phyloP scores from a whole-genome alignment of 1,140 invertebrate species.

The Holotrichia oblita region DNA sequence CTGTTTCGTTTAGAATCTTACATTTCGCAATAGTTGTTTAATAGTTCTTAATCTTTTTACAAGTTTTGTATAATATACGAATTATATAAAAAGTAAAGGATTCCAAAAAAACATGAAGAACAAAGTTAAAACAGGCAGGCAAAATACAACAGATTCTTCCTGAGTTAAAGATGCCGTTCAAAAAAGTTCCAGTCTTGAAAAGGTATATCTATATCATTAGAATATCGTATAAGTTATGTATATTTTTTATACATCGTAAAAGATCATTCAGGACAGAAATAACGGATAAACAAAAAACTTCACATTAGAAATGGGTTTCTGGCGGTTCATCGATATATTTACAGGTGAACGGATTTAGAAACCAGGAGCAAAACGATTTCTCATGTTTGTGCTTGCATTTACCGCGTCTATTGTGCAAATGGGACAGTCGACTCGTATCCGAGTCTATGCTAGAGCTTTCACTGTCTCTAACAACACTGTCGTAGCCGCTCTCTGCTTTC shows the following conservation, averaged over 20 bases:
- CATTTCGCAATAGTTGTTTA: slow-evolving; percentile 1
- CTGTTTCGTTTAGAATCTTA: slow-evolving; percentile 15
- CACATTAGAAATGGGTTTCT: slow-evolving; percentile 59
- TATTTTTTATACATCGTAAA: not conserved
- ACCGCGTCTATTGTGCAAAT: slow-evolving; percentile 68
- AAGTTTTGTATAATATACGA: not conserved
- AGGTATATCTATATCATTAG: slow-evolving; percentile 9
- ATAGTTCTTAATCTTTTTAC: not conserved
- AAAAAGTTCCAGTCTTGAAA: slow-evolving; percentile 27
- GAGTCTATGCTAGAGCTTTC: slow-evolving; percentile 86
- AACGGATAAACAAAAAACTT: not conserved
- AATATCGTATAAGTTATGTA: not conserved
- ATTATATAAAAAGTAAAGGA: not conserved
- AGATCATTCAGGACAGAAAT: not conserved
- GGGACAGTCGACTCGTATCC: slow-evolving; percentile 74
- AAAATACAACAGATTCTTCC: slow-evolving; percentile 36
- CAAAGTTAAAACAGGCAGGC: slow-evolving; percentile 20
- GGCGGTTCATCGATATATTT: slow-evolving; percentile 71
- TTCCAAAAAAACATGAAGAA: not conserved
- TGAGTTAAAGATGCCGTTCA: slow-evolving; percentile 32
- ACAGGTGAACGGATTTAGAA: slow-evolving; percentile 74
- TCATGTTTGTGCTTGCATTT: slow-evolving; percentile 67
- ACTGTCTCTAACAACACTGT: slow-evolving; percentile 86
- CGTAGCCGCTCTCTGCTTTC: slow-evolving; percentile 86
- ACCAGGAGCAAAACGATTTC: slow-evolving; percentile 70